These are phyloP conservation scores for Odontothrips loti DNA, from an alignment of 2,888 invertebrate species.

Conservation along the genomic window DNA sequence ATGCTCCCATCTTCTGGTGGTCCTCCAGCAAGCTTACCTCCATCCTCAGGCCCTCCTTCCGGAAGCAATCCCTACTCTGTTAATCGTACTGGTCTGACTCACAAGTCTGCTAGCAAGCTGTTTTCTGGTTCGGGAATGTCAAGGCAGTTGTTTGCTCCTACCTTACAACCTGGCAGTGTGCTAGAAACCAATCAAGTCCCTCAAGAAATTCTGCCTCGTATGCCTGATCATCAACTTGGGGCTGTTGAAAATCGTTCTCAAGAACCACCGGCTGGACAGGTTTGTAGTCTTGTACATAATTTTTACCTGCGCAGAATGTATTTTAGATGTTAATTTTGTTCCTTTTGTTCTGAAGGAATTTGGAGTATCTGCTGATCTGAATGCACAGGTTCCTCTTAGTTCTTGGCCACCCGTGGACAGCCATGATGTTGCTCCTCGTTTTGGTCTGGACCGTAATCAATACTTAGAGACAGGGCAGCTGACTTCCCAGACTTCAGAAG, in stretches of 20 bases:
- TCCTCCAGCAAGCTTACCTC: too few species aligned
- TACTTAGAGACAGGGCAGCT: slow-evolving; percentile 73
- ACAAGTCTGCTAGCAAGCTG: neutral
- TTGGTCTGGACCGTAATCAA: slow-evolving; percentile 60
- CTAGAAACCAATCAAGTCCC: neutral
- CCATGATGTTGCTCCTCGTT: slow-evolving; percentile 43
- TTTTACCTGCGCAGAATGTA: neutral
- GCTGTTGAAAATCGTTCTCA: neutral
- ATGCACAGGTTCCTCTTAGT: neutral
- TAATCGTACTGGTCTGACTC: neutral
- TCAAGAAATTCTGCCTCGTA: neutral
- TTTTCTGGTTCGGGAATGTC: neutral
- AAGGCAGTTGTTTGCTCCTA: neutral
- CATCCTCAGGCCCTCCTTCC: slow-evolving; percentile 33
- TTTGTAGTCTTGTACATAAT: neutral
- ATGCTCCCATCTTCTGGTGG: slow-evolving; percentile 33
- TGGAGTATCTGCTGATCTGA: neutral
- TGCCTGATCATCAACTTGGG: neutral
- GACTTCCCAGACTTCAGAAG: slow-evolving; percentile 41
- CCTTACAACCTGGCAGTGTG: neutral
- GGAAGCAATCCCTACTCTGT: slow-evolving; percentile 38
- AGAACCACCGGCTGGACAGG: neutral
- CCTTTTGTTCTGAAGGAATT: neutral
- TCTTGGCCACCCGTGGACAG: slow-evolving; percentile 40
- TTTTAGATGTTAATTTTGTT: neutral